Evolutionary conservation across 2,797 vertebrate species (phyloP), one percentile per base, ranked within the genome.

Genomic region (Lacerta viridis): DNA sequence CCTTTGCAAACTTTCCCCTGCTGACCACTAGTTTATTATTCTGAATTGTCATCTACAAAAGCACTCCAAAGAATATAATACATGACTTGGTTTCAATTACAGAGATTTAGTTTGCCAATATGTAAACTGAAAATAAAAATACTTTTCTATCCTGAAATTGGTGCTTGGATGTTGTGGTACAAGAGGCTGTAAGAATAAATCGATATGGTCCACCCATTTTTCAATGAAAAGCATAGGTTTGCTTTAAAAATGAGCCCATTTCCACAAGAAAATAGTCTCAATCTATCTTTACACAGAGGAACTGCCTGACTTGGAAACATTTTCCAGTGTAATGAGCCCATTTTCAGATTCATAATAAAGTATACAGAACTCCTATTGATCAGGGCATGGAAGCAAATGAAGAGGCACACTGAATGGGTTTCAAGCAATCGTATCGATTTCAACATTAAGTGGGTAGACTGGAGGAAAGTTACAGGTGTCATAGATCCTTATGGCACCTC

Each of bases 281-380:
- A 84, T 89, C n/a, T 80, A 75, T 85, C 69, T 80, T 85, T 89
- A 68, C 83, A 68, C 83, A 50, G 25, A 84, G 6, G n/a, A 80
- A 85, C 55, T 80, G 69, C 69, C 41, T 85, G 88, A 66, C 39
- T 80, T 85, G 25, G 82, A 84, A 80, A 89, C n/a, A 75, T 64
- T 85, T 85, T 81, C 83, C 59, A 85, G 41, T 36, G 29, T 89
- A 85, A 89, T 85, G 87, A 89, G 88, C 39, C 83, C 88, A 89
- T 85, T 89, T 89, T 85, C 88, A 89, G 59, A 69, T 80, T 89
- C 71, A 85, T 80, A 80, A 89, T 75, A 68, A 80, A 85, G 55
- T 36, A 80, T 89, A 85, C 69, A 89, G 77, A 80, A 85, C 41
- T 66, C 66, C 39, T 75, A 81, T 89, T 85, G 88, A 89, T 89